Evolutionary conservation across 2,113 vertebrate species (phyloP), one percentile per base, ranked within the genome.

Genomic region (Parus major): DNA sequence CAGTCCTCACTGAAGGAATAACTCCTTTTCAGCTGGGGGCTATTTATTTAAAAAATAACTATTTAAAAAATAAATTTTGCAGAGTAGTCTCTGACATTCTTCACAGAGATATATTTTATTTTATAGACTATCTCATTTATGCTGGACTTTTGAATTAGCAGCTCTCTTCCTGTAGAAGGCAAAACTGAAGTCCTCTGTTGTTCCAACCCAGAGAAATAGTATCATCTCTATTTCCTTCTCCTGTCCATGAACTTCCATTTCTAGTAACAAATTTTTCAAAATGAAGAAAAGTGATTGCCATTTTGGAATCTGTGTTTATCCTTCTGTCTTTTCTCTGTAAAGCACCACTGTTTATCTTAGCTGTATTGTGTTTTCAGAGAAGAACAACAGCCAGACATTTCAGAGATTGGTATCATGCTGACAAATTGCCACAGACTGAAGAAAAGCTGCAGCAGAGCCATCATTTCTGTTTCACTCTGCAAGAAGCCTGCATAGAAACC

Each of bases 351-450:
- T 91, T 95, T 95, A 88, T 80, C 27, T 93, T 78, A 94, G 47
- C 29, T 70, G 31, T 41, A 73, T 91, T 91, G 35, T 86, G 46
- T 88, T 95, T 92, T 93, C 52, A 59, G 80, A 81, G 86, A 81
- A 78, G 42, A 92, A 82, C 75, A 95, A 88, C 86, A 86, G 56
- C 47, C 46, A 84, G 87, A 80, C 80, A 5, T 90, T 95, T 85
- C 61, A 84, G 91, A 96, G 93, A 95, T 88, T 90, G 50, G 14
- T 96, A 94, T 93, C 88, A 0, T 25, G 35, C 64, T 94, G 90
- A 93, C 88, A 83, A 90, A 95, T 93, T 73, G 59, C 76, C 59
- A 25, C 22, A 72, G 49, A 53, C 25, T 0, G 12, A 85, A 68
- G 85, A 92, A 95, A 81, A 85, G 25, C 70, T 82, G 25, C 35